These are phyloP conservation scores for Luscinia megarhynchos DNA, from an alignment of 2,797 vertebrate genomes.

Conservation along the genomic window DNA sequence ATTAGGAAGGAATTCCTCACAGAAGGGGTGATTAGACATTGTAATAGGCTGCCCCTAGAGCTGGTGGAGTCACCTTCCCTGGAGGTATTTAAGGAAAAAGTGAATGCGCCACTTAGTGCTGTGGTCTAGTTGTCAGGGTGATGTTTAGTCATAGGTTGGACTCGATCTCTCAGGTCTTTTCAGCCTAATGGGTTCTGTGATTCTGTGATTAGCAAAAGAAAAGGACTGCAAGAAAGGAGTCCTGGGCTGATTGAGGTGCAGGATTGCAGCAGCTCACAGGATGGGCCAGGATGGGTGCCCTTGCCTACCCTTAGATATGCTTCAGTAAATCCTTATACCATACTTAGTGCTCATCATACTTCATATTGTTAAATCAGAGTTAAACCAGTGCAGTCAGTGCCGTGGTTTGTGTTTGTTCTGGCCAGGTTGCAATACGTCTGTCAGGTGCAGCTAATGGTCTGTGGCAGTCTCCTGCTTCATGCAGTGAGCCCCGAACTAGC, in stretches of 20 bases:
- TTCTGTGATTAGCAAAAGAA: background rate
- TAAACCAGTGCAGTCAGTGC: background rate
- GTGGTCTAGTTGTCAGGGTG: background rate
- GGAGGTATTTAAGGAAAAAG: background rate
- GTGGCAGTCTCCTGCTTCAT: background rate
- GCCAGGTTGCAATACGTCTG: background rate
- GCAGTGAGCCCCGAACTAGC: background rate
- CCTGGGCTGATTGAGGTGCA: rapidly evolving
- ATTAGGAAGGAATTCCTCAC: background rate
- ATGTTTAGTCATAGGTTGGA: background rate
- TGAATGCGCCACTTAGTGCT: background rate
- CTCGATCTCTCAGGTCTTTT: background rate
- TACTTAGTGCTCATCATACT: background rate
- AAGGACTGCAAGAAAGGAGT: background rate
- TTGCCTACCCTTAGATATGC: no score
- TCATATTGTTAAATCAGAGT: background rate
- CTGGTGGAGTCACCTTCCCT: background rate
- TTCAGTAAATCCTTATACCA: rapidly evolving
- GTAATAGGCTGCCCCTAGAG: background rate
- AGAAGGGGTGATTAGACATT: background rate
- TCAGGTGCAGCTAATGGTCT: no score
- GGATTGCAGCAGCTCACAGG: no score
- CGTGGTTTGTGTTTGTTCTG: background rate
- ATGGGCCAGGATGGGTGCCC: background rate
- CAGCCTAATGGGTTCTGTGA: background rate